Percentiles rank a stretch among this genome's conserved stretches.
Conservation (phyloP, 2,888 invertebrate genomes). For the Hololepta plana region DNA sequence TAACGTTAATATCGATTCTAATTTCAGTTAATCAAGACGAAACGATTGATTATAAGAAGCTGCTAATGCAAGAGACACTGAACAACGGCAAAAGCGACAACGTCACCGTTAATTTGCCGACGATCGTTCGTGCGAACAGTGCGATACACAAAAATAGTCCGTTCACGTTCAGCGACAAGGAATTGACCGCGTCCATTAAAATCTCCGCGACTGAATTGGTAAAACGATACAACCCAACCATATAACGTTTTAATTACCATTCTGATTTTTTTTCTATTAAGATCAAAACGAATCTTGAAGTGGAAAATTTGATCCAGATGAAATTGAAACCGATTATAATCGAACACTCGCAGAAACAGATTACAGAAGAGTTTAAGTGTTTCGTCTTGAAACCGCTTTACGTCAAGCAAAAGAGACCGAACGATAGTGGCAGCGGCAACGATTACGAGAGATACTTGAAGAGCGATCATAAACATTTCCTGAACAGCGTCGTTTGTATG, state of each 20-base stretch:
- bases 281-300: too few species aligned
- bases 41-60: constrained; percentile 21
- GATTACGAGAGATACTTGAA: constrained; percentile 24
- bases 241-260: too few species aligned
- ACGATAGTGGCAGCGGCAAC: constrained; percentile 7
- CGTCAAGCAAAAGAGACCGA: constrained; percentile 19
- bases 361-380: constrained; percentile 33
- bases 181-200: constrained; percentile 28
- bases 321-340: constrained; percentile 27
- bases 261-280: too few species aligned
- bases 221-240: too few species aligned
- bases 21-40: constrained; percentile 6
- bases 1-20: constrained; percentile 1
- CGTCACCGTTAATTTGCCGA: constrained; percentile 25
- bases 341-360: constrained; percentile 23
- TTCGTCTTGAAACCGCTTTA: constrained; percentile 31
- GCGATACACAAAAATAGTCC: constrained; percentile 26
- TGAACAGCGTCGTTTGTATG: constrained; percentile 42
- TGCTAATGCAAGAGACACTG: constrained; percentile 18
- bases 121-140: constrained; percentile 25
- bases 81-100: constrained; percentile 18
- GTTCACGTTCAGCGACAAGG: constrained; percentile 25
- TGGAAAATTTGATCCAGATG: constrained; percentile 29
- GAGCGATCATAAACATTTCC: constrained; percentile 34
- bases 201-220: too few species aligned